A percentile compares a stretch with the other conserved stretches of the same genome.
Evolutionary conservation across 2,888 invertebrate species (phyloP).

Genomic region (Polylopha cassiicola): DNA sequence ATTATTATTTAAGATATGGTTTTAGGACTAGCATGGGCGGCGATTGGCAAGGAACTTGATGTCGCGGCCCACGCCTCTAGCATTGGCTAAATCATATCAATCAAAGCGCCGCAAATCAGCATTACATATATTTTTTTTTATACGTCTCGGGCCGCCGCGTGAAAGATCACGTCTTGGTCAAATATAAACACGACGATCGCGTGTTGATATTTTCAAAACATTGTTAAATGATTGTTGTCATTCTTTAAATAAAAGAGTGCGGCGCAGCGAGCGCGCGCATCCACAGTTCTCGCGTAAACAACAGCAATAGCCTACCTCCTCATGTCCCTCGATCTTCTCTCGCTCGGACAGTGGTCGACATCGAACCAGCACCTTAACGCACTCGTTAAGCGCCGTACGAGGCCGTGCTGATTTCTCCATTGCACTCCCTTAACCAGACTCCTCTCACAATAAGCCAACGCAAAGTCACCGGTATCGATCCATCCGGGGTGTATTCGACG

Average conservation of each 20-base stretch:
- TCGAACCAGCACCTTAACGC: conserved; percentile 97
- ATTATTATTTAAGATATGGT: conserved; percentile 30
- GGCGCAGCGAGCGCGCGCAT: conserved; percentile 23
- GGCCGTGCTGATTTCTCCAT: conserved; percentile 74
- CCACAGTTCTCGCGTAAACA: conserved; percentile 35
- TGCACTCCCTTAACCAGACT: conserved; percentile 46
- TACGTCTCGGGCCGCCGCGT: too few species aligned
- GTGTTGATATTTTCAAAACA: conserved; percentile 11
- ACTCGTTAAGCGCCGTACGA: conserved; percentile 82
- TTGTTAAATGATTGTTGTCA: neutral
- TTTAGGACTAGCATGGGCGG: conserved; percentile 28
- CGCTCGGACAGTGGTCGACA: conserved; percentile 96
- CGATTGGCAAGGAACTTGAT: conserved; percentile 25
- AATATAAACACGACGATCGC: conserved; percentile 15
- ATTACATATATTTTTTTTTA: too few species aligned
- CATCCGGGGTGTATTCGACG: conserved; percentile 59
- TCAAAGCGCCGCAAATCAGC: too few species aligned
- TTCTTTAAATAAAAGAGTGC: neutral
- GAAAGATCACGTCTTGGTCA: too few species aligned
- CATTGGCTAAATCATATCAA: neutral
- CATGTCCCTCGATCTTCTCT: conserved; percentile 86
- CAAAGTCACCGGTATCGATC: conserved; percentile 72
- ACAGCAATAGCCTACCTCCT: conserved; percentile 65
- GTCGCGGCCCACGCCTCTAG: conserved; percentile 21
- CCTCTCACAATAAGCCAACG: conserved; percentile 46